phyloP scores from a whole-genome alignment of 2,113 vertebrate genomes.

The Boulengeromyrus knoepffleri region DNA sequence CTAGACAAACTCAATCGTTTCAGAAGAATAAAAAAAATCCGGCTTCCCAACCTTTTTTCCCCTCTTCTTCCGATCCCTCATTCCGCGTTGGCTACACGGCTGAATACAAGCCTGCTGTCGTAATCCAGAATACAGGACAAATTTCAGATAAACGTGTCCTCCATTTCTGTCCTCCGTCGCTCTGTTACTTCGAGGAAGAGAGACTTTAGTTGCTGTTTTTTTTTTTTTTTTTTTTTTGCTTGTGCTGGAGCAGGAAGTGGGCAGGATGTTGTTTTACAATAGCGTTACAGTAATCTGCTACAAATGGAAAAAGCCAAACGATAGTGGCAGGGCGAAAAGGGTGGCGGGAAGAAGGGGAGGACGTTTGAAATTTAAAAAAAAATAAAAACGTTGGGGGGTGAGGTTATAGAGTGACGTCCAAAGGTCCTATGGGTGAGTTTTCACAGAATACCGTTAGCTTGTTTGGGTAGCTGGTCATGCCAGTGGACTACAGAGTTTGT shows the following conservation, averaged over 20 bases:
- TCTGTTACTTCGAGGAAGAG: neutral
- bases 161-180: constrained; percentile 33
- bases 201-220: neutral
- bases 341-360: constrained; percentile 42
- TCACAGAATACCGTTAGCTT: constrained; percentile 25
- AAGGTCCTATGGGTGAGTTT: constrained; percentile 37
- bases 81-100: constrained; percentile 29
- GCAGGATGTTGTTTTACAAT: constrained; percentile 77
- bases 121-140: constrained; percentile 46
- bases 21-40: constrained; percentile 44
- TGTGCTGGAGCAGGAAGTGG: constrained; percentile 56
- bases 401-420: constrained; percentile 33
- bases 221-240: constrained; percentile 26
- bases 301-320: constrained; percentile 74
- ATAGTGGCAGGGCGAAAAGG: constrained; percentile 28
- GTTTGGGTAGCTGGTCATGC: neutral
- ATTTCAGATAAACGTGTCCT: constrained; percentile 44
- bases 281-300: constrained; percentile 74
- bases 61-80: constrained; percentile 53
- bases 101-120: constrained; percentile 33
- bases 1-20: neutral
- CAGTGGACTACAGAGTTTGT: neutral
- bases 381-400: neutral
- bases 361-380: constrained; percentile 11
- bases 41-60: constrained; percentile 67